These are phyloP conservation scores for Arge pagana DNA, from an alignment of 2,888 invertebrate genomes.

Conservation along the genomic window DNA sequence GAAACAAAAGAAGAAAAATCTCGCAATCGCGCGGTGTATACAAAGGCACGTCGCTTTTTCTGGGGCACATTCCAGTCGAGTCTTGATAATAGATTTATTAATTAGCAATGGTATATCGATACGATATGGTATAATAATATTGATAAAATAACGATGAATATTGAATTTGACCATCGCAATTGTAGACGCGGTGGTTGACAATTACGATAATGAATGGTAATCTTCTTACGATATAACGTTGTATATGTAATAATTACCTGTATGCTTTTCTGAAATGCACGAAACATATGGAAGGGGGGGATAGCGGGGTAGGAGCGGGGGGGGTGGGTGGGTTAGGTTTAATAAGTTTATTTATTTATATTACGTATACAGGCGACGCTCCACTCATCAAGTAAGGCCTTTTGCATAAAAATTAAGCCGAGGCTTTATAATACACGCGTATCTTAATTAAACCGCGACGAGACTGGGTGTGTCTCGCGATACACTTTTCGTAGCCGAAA, in stretches of 20 bases:
- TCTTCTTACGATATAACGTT: constrained; percentile 31
- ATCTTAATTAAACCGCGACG: constrained; percentile 23
- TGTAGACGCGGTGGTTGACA: constrained; percentile 50
- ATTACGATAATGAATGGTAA: constrained; percentile 39
- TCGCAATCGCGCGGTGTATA: too few species aligned
- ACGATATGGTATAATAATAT: constrained; percentile 31
- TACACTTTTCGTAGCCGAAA: not conserved
- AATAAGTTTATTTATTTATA: constrained; percentile 58
- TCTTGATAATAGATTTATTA: constrained; percentile 50
- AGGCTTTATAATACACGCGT: constrained; percentile 25
- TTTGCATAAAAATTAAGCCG: constrained; percentile 54
- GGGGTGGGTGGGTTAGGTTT: constrained; percentile 51
- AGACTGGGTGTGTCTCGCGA: constrained; percentile 30
- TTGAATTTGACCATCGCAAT: constrained; percentile 48
- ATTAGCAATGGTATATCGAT: constrained; percentile 49
- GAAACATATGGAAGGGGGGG: constrained; percentile 83
- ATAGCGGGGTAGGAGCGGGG: constrained; percentile 71
- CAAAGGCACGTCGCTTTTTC: constrained; percentile 16
- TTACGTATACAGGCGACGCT: constrained; percentile 42
- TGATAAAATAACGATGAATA: constrained; percentile 38
- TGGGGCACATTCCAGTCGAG: constrained; percentile 53
- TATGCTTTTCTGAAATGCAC: constrained; percentile 86
- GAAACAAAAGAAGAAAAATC: constrained; percentile 17
- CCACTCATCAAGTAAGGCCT: constrained; percentile 46
- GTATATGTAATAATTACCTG: constrained; percentile 62